A percentile compares a stretch with the other conserved stretches of the same genome.
Evolutionary conservation across 35 echinoderm and acorn worm species (phyloP).

Genomic region (Heliocidaris erythrogramma): DNA sequence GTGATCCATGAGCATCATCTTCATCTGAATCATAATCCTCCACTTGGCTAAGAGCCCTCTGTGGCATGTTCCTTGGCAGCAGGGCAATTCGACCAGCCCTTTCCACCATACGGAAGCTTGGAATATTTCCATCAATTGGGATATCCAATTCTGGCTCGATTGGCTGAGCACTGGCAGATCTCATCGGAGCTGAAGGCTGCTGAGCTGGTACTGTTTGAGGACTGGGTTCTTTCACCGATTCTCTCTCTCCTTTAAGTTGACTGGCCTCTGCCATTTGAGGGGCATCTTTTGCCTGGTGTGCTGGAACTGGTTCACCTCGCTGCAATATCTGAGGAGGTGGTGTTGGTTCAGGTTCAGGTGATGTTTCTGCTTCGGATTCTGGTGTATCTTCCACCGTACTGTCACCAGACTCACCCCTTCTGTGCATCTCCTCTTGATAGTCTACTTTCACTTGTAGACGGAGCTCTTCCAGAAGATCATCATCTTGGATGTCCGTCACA

Average conservation of each 20-base stretch:
- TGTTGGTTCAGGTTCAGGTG: not conserved
- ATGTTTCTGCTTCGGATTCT: not conserved
- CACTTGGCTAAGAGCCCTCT: not conserved
- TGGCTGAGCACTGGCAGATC: not conserved
- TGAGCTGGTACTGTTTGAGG: not conserved
- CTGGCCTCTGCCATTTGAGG: not conserved
- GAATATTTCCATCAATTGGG: not conserved
- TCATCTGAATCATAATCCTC: conserved; percentile 47
- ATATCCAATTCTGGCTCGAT: not conserved
- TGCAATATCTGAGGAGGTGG: not conserved
- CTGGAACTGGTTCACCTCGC: not conserved
- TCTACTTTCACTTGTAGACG: conserved; percentile 46
- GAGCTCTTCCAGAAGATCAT: conserved; percentile 60
- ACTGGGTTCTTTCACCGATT: not conserved
- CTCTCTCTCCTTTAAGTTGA: not conserved
- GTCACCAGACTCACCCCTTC: not conserved
- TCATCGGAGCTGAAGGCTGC: not conserved
- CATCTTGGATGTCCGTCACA: conserved; percentile 33
- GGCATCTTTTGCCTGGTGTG: not conserved
- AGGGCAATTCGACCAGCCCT: conserved; percentile 51
- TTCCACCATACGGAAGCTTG: conserved; percentile 57
- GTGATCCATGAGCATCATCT: conserved; percentile 38
- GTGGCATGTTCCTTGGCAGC: not conserved
- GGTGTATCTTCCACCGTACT: conserved; percentile 20
- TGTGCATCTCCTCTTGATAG: not conserved